Evolutionary conservation across 2,888 invertebrate genomes (phyloP), one percentile per base, ranked within the genome.

Genomic region (Nymphalis polychloros): DNA sequence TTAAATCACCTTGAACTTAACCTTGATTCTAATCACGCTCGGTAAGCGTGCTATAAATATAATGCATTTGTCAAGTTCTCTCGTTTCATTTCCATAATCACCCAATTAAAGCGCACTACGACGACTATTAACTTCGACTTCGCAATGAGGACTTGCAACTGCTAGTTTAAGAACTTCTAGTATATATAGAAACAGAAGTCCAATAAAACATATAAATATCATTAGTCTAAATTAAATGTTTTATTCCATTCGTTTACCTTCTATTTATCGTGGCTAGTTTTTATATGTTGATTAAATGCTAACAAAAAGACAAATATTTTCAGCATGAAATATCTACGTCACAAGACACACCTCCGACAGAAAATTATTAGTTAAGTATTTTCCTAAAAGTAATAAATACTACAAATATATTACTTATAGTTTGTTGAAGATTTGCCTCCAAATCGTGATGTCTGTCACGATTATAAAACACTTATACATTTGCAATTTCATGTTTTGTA

Each of bases 1-100:
- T 63, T 19, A 1, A 23, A 20, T 63, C 57, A 16, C 60, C 64
- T 69, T 69, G 64, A 69, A 62, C 64, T 64, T 64, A 57, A 23
- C 68, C 68, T 69, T 69, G 68, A 50, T 49, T 13, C 17, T n/a
- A 50, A 41, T n/a, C 61, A 61, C 66, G 60, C 55, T n/a, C 10
- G 16, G 53, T 27, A 31, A 27, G 48, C 61, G 53, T 67, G 61
- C 49, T 19, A 23, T 50, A 35, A 48, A 20, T 27, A 47, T 48
- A 23, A 50, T 35, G 53, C 52, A 50, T 19, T 41, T 50, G 31
- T 50, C 20, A 63, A 41, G 16, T 41, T 50, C 49, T 62, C n/a
- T 57, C 35, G 57, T 41, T 60, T 60, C 19, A 16, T 31, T 53
- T 59, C 35, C 59, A 59, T 49, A 55, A 64, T 64, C 35, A 48